Base-by-base conservation (phyloP, 2,113 vertebrate species). In the Brachionichthys hirsutus region DNA sequence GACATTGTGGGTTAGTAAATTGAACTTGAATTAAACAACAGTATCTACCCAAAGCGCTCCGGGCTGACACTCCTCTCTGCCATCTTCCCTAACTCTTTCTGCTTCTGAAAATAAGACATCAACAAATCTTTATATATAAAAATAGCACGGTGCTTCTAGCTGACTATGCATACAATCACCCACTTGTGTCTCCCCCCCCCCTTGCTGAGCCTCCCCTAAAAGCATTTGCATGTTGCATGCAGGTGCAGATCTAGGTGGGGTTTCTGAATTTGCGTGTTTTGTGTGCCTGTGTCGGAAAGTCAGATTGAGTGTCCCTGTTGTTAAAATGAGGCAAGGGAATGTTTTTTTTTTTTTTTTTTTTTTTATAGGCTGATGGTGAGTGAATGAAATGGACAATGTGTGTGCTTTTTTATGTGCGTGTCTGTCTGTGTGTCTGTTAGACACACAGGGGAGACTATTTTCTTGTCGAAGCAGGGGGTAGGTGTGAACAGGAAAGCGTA, bases 151-250 rank as follows among this genome's bases (percentile, higher is more conserved):
- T 4, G 3, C 54, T 43, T 51, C 3, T 1, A 11, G 67, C 67
- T 55, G 60, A 69, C 48, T 73, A 58, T 18, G 30, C 54, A 54
- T 6, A 43, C 48, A 56, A 58, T 63, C 55, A 11, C 45, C 73
- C 61, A 68, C 49, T 46, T 0, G 12, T 54, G 67, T 73, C 52
- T 40, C n/a, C n/a, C n/a, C n/a, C n/a, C n/a, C n/a, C n/a, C 44
- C 30, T 41, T 7, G 49, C 74, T 53, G 48, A 58, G 65, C 30
- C 13, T 50, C 57, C 44, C 73, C 71, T 87, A 85, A 88, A 87
- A 85, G 81, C 84, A 78, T 87, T 85, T 85, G 71, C 81, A 87
- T 87, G 84, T 86, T 66, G 42, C 62, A 60, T 64, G 34, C 50
- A 14, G 42, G 53, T 72, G 68, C 30, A 61, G 44, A 43, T 20